Evolutionary conservation across 2,797 vertebrate genomes (phyloP).

Genomic region (Emydoidea blandingii): DNA sequence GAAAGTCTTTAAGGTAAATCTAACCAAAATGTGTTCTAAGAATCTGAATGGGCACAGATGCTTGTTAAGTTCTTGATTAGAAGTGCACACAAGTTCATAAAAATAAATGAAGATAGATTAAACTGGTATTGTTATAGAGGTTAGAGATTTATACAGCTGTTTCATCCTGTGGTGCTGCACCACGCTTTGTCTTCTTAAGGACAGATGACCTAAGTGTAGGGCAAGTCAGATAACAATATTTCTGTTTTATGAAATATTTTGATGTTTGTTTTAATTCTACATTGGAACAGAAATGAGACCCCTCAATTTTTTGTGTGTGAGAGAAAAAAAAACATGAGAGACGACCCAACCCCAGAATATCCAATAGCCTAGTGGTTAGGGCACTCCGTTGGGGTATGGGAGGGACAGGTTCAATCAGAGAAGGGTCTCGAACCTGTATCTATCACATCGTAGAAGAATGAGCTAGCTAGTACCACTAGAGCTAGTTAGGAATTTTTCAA

Average conservation of each 20-base stretch:
- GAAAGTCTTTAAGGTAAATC: background rate
- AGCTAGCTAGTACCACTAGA: too few species aligned
- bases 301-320: background rate
- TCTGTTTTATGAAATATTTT: background rate
- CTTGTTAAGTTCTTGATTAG: background rate
- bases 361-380: too few species aligned
- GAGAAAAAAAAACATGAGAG: too few species aligned
- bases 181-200: too few species aligned
- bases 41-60: background rate
- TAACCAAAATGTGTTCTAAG: conserved; percentile 3
- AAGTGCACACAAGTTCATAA: background rate
- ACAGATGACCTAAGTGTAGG: background rate
- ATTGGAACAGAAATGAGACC: background rate
- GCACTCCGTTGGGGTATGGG: too few species aligned
- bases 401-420: too few species aligned
- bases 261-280: background rate
- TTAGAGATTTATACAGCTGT: background rate
- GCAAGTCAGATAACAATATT: background rate
- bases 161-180: background rate
- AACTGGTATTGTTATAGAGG: background rate
- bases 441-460: too few species aligned
- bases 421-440: too few species aligned
- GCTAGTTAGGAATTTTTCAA: too few species aligned
- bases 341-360: too few species aligned
- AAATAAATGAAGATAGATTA: background rate